Evolutionary conservation across 1,140 invertebrate genomes (phyloP).

Genomic region (Harpegnathos saltator): DNA sequence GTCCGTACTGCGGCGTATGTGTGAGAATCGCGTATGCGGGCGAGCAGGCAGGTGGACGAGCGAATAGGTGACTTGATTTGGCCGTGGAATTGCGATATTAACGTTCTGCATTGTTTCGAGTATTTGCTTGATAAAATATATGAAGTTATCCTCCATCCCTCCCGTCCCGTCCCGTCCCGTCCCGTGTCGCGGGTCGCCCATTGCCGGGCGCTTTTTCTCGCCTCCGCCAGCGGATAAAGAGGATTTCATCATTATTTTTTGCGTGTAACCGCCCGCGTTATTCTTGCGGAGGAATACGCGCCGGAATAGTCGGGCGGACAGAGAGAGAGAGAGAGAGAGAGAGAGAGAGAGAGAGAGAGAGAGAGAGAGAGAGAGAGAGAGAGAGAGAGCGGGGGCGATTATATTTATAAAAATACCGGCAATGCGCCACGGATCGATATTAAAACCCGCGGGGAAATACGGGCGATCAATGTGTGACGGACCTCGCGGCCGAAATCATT

Average conservation of each 20-base stretch:
- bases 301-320: too few relatives aligned
- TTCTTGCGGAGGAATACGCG: slow-evolving; percentile 4
- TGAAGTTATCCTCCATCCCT: slow-evolving; percentile 39
- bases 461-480: neutral
- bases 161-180: neutral
- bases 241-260: slow-evolving; percentile 40
- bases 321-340: too few relatives aligned
- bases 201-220: slow-evolving; percentile 32
- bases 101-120: slow-evolving; percentile 66
- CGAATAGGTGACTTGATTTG: slow-evolving; percentile 36
- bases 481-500: slow-evolving; percentile 11
- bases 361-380: too few relatives aligned
- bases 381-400: too few relatives aligned
- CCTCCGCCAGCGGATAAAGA: neutral
- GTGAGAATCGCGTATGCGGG: slow-evolving; percentile 41
- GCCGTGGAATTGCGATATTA: slow-evolving; percentile 65
- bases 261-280: neutral
- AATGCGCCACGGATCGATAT: slow-evolving; percentile 1
- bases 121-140: slow-evolving; percentile 70
- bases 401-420: slow-evolving; percentile 28
- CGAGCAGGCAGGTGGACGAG: too few relatives aligned
- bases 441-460: neutral
- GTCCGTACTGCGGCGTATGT: too few relatives aligned
- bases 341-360: too few relatives aligned
- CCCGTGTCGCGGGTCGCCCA: neutral